Base-by-base conservation (phyloP, 2,888 invertebrate genomes). In the Cordilura impudica region DNA sequence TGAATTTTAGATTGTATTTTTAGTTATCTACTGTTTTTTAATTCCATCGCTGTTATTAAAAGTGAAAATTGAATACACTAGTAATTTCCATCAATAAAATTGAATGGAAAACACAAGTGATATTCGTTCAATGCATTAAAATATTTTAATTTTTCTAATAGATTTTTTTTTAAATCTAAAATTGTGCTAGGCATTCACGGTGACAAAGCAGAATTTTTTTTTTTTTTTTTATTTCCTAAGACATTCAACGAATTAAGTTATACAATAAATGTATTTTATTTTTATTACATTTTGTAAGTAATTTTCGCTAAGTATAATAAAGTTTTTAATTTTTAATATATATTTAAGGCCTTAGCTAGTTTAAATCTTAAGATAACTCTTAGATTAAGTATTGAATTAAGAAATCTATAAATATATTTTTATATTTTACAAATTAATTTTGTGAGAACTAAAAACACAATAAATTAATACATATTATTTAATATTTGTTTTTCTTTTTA, bases 281-380 rank as follows among this genome's bases (percentile, higher is more conserved):
- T 18, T 31, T 18, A 2, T 31, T 31, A n/a, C 19, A 18, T 2
- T 63, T 63, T 49, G 19, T 63, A 49, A 49, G 8, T 31, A 31
- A 35, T 31, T 54, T 39, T 53, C 26, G n/a, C 31, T 18, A 3
- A 31, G 29, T 31, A 31, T 7, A 61, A 29, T 31, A 60, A 5
- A 16, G 4, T 70, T 49, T 26, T 43, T 49, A 7, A 29, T 26
- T 43, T 43, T 51, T n/a, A n/a, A n/a, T n/a, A 58, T 53, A 35
- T 56, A 65, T 49, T 47, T 72, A 73, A 70, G 45, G 66, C 66
- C 74, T 74, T 79, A 79, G 74, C 51, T 74, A 79, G 79, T 71
- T 75, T 54, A 71, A 66, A 71, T 75, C 26, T 29, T 77, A 71
- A 77, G 35, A 66, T 65, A 53, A 39, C 67, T 16, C 51, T 67